phyloP scores from a whole-genome alignment of 1,140 invertebrate genomes.

The Cotesia vestalis region DNA sequence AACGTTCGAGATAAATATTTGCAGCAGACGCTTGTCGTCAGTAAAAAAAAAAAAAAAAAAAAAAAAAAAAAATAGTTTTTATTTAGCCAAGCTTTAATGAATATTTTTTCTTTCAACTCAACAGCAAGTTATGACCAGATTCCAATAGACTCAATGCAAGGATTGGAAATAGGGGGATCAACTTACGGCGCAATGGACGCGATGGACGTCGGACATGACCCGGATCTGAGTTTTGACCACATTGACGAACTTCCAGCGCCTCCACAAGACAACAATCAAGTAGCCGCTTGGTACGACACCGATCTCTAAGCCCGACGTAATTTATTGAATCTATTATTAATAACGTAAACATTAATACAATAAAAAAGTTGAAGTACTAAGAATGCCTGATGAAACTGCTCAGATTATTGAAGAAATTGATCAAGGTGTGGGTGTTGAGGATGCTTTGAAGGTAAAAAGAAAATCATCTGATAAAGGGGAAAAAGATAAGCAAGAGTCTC shows the following conservation, averaged over 20 bases:
- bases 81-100: background rate
- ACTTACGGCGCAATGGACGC: conserved; percentile 82
- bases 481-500: conserved; percentile 37
- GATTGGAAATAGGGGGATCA: conserved; percentile 83
- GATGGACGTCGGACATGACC: conserved; percentile 83
- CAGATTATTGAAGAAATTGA: conserved; percentile 46
- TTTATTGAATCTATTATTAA: conserved; percentile 6
- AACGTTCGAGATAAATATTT: too few species aligned
- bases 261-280: conserved; percentile 88
- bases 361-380: conserved; percentile 25
- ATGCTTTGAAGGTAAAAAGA: conserved; percentile 40
- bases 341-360: conserved; percentile 16
- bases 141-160: conserved; percentile 96
- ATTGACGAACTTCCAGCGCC: conserved; percentile 86
- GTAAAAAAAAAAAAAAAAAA: background rate
- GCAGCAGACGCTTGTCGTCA: background rate
- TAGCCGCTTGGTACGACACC: conserved; percentile 95
- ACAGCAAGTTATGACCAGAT: conserved; percentile 91
- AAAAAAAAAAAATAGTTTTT: background rate
- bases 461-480: conserved; percentile 37
- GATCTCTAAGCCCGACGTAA: conserved; percentile 76
- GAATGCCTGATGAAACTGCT: conserved; percentile 24
- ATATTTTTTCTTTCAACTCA: conserved; percentile 3
- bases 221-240: conserved; percentile 83
- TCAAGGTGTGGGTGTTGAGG: conserved; percentile 43